Conservation (phyloP, 2,113 vertebrate genomes). For the Equus przewalskii region DNA sequence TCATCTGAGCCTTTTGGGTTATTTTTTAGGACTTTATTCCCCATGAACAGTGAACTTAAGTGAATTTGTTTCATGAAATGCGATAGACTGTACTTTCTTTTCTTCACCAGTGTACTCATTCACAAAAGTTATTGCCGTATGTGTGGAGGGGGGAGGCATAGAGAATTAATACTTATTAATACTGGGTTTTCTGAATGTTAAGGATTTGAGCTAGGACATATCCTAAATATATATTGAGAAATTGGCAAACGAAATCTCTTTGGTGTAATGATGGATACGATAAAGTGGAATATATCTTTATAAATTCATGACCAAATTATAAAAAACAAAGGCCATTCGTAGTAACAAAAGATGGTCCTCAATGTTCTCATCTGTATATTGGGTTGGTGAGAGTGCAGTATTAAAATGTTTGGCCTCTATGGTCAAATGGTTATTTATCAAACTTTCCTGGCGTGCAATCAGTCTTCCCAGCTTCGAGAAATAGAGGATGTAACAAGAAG, state of each 20-base stretch:
- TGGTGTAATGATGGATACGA: background rate
- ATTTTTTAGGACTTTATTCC: background rate
- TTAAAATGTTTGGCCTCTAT: background rate
- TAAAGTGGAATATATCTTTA: background rate
- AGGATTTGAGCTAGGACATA: background rate
- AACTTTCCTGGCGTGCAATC: background rate
- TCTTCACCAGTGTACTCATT: background rate
- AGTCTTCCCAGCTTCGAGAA: background rate
- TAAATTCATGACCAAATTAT: background rate
- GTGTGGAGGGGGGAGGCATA: fast-evolving
- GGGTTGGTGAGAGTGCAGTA: background rate
- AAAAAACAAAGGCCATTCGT: background rate
- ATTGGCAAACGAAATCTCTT: background rate
- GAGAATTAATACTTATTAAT: background rate
- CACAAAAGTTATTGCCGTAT: background rate
- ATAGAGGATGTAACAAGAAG: background rate
- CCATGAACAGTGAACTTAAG: background rate
- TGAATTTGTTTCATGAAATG: background rate
- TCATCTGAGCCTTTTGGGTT: conserved; percentile 1
- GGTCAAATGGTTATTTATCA: background rate
- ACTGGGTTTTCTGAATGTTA: background rate
- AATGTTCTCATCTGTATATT: background rate
- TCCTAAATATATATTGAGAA: background rate
- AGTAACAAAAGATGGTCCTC: background rate
- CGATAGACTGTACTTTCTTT: background rate